phyloP scores from a whole-genome alignment of 1,140 invertebrate species.

The Andrena cerasifolii region DNA sequence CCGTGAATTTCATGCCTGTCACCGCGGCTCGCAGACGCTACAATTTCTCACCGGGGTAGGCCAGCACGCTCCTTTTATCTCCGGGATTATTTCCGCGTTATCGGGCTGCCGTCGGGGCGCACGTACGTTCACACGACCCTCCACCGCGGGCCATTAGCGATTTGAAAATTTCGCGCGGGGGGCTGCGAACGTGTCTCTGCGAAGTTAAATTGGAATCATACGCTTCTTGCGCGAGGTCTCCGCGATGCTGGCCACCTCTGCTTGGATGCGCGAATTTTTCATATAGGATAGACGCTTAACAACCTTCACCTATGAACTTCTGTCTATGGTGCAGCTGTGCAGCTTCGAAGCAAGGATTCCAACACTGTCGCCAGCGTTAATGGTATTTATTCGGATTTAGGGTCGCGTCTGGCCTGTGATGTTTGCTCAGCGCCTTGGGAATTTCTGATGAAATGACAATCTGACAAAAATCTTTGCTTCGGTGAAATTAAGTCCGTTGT shows the following conservation, averaged over 20 bases:
- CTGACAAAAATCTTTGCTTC: too few relatives aligned
- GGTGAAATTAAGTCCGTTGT: too few relatives aligned
- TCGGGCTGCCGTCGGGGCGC: neutral
- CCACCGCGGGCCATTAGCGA: neutral
- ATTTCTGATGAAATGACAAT: neutral
- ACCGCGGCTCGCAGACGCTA: conserved; percentile 26
- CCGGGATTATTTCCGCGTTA: conserved; percentile 31
- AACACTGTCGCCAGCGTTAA: neutral
- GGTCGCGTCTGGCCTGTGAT: neutral
- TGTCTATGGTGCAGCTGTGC: too few relatives aligned
- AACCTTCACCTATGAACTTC: conserved; percentile 19
- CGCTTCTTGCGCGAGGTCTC: too few relatives aligned
- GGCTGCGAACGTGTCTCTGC: neutral
- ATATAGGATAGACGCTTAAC: neutral
- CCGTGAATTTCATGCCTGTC: conserved; percentile 55
- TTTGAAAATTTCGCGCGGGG: neutral
- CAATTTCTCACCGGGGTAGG: conserved; percentile 30
- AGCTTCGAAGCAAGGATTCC: neutral
- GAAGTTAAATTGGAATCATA: too few relatives aligned
- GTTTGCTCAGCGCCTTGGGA: neutral
- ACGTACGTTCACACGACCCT: neutral
- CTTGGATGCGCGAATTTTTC: conserved; percentile 38
- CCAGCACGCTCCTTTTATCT: conserved; percentile 34
- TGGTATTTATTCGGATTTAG: neutral
- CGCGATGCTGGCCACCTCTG: conserved; percentile 20